Percentiles rank a stretch among this genome's conserved stretches.
phyloP scores from a whole-genome alignment of 2,888 invertebrate genomes.

The Caenorhabditis japonica region DNA sequence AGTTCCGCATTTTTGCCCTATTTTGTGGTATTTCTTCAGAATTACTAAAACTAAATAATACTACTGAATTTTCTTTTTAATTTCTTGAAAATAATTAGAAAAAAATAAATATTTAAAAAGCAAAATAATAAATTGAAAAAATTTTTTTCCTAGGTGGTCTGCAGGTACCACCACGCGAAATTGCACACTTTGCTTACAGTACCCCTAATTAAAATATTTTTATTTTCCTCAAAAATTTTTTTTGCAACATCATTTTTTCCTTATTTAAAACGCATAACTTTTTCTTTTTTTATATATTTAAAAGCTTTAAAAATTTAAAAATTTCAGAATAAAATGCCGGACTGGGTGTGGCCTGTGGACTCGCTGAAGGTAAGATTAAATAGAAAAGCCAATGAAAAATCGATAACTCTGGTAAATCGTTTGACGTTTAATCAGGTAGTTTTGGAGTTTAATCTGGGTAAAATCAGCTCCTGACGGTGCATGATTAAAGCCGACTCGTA shows the following conservation, averaged over 20 bases:
- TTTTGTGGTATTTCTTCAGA: too few species aligned
- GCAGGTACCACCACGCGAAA: constrained; percentile 21
- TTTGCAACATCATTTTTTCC: neutral
- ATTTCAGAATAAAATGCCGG: constrained; percentile 16
- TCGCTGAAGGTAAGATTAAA: constrained; percentile 16
- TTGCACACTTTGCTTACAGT: constrained; percentile 41
- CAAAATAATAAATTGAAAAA: neutral
- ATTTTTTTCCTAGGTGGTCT: neutral
- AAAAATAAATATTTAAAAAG: too few species aligned
- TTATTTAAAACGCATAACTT: neutral
- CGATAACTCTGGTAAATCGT: too few species aligned
- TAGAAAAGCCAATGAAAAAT: too few species aligned
- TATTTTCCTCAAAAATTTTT: neutral
- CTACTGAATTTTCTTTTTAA: too few species aligned
- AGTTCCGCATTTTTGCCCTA: too few species aligned
- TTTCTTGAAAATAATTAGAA: too few species aligned
- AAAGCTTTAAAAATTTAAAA: neutral
- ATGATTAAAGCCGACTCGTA: too few species aligned
- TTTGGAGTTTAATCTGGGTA: too few species aligned
- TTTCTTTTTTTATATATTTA: neutral
- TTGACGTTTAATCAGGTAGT: too few species aligned
- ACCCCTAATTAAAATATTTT: constrained; percentile 1
- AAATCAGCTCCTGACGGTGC: too few species aligned
- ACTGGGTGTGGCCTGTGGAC: constrained; percentile 46
- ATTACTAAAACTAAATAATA: too few species aligned